A percentile compares a stretch with the other conserved stretches of the same genome.
phyloP scores from a whole-genome alignment of 2,113 vertebrate genomes.

The Notarius lentiginosus region DNA sequence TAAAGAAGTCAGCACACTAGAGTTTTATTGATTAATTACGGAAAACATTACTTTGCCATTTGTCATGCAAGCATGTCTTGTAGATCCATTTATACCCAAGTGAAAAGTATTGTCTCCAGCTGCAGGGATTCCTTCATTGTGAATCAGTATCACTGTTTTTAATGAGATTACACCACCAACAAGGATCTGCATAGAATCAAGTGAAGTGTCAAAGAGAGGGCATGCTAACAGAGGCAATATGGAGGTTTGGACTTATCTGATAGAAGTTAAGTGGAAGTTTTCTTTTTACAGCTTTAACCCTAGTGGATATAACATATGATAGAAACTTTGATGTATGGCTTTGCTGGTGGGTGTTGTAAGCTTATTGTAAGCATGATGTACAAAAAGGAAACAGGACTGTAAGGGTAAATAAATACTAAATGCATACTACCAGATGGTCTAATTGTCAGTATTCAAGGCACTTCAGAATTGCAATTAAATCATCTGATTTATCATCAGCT shows the following conservation, averaged over 20 bases:
- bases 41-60: constrained; percentile 50
- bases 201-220: not conserved
- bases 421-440: not conserved
- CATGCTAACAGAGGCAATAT: not conserved
- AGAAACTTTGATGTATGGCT: not conserved
- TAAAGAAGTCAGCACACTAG: not conserved
- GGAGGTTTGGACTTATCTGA: not conserved
- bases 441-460: not conserved
- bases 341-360: not conserved
- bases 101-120: constrained; percentile 38
- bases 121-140: constrained; percentile 38
- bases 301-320: constrained; percentile 4
- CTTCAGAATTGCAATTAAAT: not conserved
- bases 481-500: not conserved
- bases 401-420: not conserved
- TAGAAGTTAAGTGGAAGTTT: not conserved
- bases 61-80: constrained; percentile 4
- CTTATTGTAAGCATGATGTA: not conserved
- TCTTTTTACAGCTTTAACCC: not conserved
- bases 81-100: constrained; percentile 28
- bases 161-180: constrained; percentile 17
- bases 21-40: constrained; percentile 8
- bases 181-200: constrained; percentile 28
- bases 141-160: constrained; percentile 31
- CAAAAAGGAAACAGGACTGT: not conserved